Base-by-base conservation (phyloP, 2,888 invertebrate species). In the Parelbella ahira region DNA sequence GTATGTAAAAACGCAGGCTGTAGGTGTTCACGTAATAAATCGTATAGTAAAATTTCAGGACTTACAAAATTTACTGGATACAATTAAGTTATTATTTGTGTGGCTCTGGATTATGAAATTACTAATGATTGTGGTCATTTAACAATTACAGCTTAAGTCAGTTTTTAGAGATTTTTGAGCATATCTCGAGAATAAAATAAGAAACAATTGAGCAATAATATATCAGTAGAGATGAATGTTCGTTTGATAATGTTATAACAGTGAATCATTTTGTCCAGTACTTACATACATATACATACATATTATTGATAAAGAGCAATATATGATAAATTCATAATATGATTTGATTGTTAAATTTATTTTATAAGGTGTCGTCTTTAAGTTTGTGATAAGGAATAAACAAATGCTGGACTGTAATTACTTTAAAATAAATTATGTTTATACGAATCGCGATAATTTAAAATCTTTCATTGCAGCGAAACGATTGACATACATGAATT, bases 341-440 rank as follows among this genome's bases (percentile, higher is more conserved):
- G 8, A 25, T 19, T 30, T 18, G 18, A 39, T 39, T 21, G 21
- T 37, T 30, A 30, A 29, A 30, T 33, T n/a, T 18, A 28, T 28
- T 23, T 12, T 10, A 10, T 37, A 27, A 27, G 36, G 7, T 20
- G 27, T 37, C 25, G 19, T 20, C 24, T 30, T 19, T 39, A 25
- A 30, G 30, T 33, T 21, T 30, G 25, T 54, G 50, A 50, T 58
- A 58, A 63, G 68, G 64, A 25, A 27, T 41, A 41, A 41, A 33
- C 20, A 39, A 41, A 33, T 72, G 69, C 65, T 69, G 71, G 68
- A 63, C 56, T 73, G 41, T 41, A 41, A 41, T 41, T 41, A 33
- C 39, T 25, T 33, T 68, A 53, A 68, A 81, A 81, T 73, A 79
- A 78, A 80, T 68, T 68, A 74, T 75, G 62, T 77, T 75, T 78